Base-by-base conservation (phyloP, 2,797 vertebrate species). In the Enoplosus armatus region DNA sequence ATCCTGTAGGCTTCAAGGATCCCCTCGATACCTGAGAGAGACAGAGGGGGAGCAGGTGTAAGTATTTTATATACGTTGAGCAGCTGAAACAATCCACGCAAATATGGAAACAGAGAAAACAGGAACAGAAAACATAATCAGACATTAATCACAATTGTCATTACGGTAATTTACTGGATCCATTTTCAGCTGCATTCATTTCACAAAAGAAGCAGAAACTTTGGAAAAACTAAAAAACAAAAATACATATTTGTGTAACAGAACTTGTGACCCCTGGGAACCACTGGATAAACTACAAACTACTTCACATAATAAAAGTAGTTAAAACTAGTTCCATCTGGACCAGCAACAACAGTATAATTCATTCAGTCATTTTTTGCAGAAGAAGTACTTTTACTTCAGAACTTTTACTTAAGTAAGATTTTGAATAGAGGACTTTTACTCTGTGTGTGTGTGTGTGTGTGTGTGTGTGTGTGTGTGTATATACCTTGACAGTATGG, bases 401-500 rank as follows among this genome's bases (percentile, higher is more conserved):
- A 47, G 14, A 68, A 50, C 24, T 16, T 51, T 22, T n/a, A 5
- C 7, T 29, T 41, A 37, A 33, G 60, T 45, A 33, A 37, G 39
- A 41, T 41, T 41, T 41, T 41, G 12, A 15, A 41, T 41, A 15
- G 14, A 15, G 39, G 12, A 14, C 37, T 41, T 41, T 41, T 15
- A 41, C 39, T 37, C 15, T 55, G 18, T 20, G 37, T 61, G n/a
- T 71, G 55, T 72, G 68, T 59, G 53, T 59, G 63, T 62, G 64
- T 75, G 65, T 62, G 72, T 72, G 62, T 59, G 69, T 77, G 68
- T 55, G 70, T 65, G 68, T 26, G 31, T 51, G 26, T 48, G 43
- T 20, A 6, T 50, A 85, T 93, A 99, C 97, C 97, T 96, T 95
- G 87, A 85, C 98, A 99, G 51, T 96, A 96, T 0, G 97, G 97